Percentiles rank a stretch among this genome's conserved stretches.
Evolutionary conservation across 1,140 invertebrate genomes (phyloP).

Genomic region (Dendroctonus valens): DNA sequence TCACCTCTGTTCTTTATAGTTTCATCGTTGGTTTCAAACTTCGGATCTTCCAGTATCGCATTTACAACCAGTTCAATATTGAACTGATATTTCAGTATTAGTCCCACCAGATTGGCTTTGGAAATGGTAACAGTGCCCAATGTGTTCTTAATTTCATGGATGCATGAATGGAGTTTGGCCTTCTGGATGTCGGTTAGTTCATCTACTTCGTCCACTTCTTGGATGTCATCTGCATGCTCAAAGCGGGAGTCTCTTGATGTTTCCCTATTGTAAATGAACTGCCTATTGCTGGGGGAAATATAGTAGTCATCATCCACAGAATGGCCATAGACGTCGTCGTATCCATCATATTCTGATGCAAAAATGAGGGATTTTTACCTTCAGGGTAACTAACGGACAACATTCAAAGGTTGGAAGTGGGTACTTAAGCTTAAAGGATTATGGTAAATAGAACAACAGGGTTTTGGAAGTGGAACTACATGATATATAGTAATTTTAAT

Average conservation of each 20-base stretch:
- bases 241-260: slow-evolving; percentile 64
- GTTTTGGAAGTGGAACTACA: no score
- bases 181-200: slow-evolving; percentile 65
- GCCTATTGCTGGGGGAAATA: slow-evolving; percentile 82
- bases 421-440: slow-evolving; percentile 20
- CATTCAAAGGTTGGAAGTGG: background rate
- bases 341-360: slow-evolving; percentile 77
- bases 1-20: slow-evolving; percentile 45
- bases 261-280: slow-evolving; percentile 82
- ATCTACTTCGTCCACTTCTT: slow-evolving; percentile 67
- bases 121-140: slow-evolving; percentile 36
- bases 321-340: slow-evolving; percentile 89
- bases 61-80: slow-evolving; percentile 47
- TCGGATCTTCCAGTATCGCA: slow-evolving; percentile 73
- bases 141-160: slow-evolving; percentile 66
- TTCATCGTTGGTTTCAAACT: slow-evolving; percentile 16
- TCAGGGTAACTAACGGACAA: background rate
- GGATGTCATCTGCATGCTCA: slow-evolving; percentile 71
- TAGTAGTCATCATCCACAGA: slow-evolving; percentile 88
- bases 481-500: no score
- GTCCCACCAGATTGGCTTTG: slow-evolving; percentile 37
- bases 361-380: background rate
- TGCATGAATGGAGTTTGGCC: slow-evolving; percentile 75
- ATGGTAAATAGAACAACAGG: slow-evolving; percentile 5
- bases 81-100: slow-evolving; percentile 39